A percentile compares a stretch with the other conserved stretches of the same genome.
Conservation (phyloP, 2,888 invertebrate genomes). For the Cephonodes hylas region DNA sequence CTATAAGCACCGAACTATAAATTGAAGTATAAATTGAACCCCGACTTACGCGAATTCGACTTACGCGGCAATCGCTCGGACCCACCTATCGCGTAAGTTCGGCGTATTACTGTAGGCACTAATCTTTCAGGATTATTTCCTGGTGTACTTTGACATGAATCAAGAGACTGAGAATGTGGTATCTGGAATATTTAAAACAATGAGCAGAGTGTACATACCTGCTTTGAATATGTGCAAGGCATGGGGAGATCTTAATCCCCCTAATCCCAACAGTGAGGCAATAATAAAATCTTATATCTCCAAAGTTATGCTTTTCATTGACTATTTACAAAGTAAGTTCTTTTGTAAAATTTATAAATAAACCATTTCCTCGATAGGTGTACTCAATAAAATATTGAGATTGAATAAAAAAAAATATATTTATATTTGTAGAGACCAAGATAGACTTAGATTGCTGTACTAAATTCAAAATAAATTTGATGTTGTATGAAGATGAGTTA, state of each 20-base stretch:
- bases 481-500: slow-evolving; percentile 81
- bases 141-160: slow-evolving; percentile 55
- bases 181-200: slow-evolving; percentile 63
- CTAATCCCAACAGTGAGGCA: slow-evolving; percentile 64
- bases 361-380: too few relatives aligned
- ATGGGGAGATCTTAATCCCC: slow-evolving; percentile 74
- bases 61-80: too few relatives aligned
- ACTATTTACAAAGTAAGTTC: slow-evolving; percentile 70
- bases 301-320: slow-evolving; percentile 68
- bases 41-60: too few relatives aligned
- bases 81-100: too few relatives aligned
- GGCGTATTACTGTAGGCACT: too few relatives aligned
- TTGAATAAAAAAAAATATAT: not conserved
- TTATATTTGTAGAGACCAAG: slow-evolving; percentile 80
- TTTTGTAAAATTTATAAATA: too few relatives aligned
- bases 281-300: slow-evolving; percentile 63
- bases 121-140: slow-evolving; percentile 61
- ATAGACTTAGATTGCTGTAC: slow-evolving; percentile 83
- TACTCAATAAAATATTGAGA: too few relatives aligned
- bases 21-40: too few relatives aligned
- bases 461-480: slow-evolving; percentile 81
- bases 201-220: slow-evolving; percentile 56
- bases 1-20: too few relatives aligned
- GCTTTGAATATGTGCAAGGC: slow-evolving; percentile 56
- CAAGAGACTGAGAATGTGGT: slow-evolving; percentile 68